phyloP scores from a whole-genome alignment of 2,113 vertebrate genomes.

The Leptocoma aspasia region DNA sequence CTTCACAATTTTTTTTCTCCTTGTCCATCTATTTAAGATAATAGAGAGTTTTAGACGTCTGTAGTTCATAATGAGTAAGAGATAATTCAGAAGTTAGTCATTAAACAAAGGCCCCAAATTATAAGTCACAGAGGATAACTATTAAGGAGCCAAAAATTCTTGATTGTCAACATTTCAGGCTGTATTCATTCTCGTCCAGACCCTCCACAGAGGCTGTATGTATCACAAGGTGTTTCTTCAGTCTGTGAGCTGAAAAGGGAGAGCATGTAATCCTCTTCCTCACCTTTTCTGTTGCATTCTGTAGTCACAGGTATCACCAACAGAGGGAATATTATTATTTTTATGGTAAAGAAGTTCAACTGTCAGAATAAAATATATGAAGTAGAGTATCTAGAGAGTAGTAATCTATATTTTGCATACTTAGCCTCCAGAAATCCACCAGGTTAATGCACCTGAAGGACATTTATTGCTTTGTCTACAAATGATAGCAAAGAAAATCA shows the following conservation, averaged over 20 bases:
- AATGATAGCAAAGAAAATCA: neutral
- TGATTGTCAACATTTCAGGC: neutral
- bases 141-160: neutral
- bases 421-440: neutral
- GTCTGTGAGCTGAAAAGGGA: neutral
- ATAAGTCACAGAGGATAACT: neutral
- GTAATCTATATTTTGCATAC: neutral
- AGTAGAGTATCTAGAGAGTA: neutral
- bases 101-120: neutral
- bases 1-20: neutral
- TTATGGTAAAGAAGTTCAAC: neutral
- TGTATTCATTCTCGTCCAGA: rapidly evolving
- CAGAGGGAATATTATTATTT: neutral
- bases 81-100: neutral
- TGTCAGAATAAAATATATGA: neutral
- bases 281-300: rapidly evolving
- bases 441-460: neutral
- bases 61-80: neutral
- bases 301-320: neutral
- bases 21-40: neutral
- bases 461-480: neutral
- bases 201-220: neutral
- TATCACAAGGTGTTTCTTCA: neutral
- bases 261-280: neutral
- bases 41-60: neutral